Conservation (phyloP, 2,797 vertebrate genomes). For the Coluber constrictor region DNA sequence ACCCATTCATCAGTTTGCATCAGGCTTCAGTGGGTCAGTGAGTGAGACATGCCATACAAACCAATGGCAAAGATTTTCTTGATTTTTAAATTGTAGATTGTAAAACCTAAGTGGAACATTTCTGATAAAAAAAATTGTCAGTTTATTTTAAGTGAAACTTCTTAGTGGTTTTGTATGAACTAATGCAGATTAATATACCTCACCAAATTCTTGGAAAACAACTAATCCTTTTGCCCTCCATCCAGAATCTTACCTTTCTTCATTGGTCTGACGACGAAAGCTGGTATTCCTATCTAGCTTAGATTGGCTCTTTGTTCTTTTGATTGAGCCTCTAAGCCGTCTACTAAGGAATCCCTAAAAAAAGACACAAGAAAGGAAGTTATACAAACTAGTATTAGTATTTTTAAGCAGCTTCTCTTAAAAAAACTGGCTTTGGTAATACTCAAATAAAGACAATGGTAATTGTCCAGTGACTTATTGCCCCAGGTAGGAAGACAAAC, state of each 20-base stretch:
- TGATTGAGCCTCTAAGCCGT: slow-evolving; percentile 95
- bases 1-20: not conserved
- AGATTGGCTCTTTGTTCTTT: slow-evolving; percentile 95
- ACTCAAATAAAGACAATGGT: not conserved
- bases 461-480: not conserved
- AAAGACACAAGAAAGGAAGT: slow-evolving; percentile 55
- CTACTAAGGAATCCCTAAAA: slow-evolving; percentile 95
- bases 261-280: slow-evolving; percentile 81
- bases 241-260: slow-evolving; percentile 82
- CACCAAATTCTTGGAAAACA: not conserved
- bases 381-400: not conserved
- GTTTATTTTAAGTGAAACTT: not conserved
- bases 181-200: accelerated
- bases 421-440: not conserved
- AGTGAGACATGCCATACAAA: not conserved
- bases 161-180: not conserved
- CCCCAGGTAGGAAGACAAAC: not conserved
- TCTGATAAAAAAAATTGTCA: not conserved
- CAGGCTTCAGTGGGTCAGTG: not conserved
- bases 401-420: not conserved
- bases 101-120: accelerated
- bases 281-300: slow-evolving; percentile 93
- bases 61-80: not conserved
- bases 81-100: not conserved
- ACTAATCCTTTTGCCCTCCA: not conserved